A percentile compares a stretch with the other conserved stretches of the same genome.
Evolutionary conservation across 1,140 invertebrate species (phyloP).

Genomic region (Aphelenchoides besseyi): DNA sequence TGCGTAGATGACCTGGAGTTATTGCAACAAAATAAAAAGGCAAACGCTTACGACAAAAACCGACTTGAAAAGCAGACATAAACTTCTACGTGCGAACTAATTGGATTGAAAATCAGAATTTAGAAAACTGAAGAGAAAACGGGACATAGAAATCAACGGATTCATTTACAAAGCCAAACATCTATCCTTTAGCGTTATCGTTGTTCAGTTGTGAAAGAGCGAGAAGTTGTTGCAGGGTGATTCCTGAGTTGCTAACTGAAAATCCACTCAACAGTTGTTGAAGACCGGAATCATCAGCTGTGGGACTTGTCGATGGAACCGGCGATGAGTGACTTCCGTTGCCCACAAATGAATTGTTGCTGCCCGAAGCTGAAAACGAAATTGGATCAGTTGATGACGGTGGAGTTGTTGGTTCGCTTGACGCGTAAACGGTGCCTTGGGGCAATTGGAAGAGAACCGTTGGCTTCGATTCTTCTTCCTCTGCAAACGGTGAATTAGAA

Average conservation of each 20-base stretch:
- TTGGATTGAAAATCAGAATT: neutral
- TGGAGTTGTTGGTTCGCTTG: neutral
- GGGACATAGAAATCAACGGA: neutral
- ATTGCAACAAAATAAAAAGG: neutral
- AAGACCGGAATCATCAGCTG: neutral
- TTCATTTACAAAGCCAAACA: neutral
- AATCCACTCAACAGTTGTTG: constrained; percentile 7
- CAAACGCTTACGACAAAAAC: too few relatives aligned
- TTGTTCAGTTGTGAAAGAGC: neutral
- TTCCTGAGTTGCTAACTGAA: constrained; percentile 8
- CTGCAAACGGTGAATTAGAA: too few relatives aligned
- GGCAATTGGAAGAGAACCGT: constrained; percentile 28
- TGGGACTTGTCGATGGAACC: neutral
- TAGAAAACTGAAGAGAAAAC: neutral
- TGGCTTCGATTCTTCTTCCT: neutral
- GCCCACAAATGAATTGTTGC: too few relatives aligned
- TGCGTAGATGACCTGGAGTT: neutral
- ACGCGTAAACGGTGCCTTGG: constrained; percentile 21
- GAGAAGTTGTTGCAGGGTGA: constrained; percentile 18
- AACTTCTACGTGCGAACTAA: neutral
- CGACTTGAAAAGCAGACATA: neutral
- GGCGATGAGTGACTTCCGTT: neutral
- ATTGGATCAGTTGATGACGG: neutral
- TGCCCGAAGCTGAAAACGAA: constrained; percentile 13
- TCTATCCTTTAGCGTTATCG: neutral